Base-by-base conservation (phyloP, 35 echinoderm and acorn worm genomes). In the Apostichopus japonicus region DNA sequence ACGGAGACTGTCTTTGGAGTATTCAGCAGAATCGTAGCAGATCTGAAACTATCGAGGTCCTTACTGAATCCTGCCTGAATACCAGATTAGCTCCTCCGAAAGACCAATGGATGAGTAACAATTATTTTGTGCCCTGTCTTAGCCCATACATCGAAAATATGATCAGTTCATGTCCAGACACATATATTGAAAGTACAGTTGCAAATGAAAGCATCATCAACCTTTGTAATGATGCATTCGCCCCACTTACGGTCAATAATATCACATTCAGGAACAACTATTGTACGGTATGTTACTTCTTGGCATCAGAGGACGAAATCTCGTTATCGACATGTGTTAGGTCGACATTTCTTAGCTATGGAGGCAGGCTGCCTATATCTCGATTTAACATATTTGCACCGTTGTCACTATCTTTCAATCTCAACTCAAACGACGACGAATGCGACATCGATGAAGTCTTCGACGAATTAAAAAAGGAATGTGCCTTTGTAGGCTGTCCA, bases 201-300 rank as follows among this genome's bases (percentile, higher is more conserved):
- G 4, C 17, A 14, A 72, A 65, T 56, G n/a, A 16, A 8, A 19
- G 14, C 15, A 23, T 25, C 15, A 9, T 59, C 1, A 63, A n/a
- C 15, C 23, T 65, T 4, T 88, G 86, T 24, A 72, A 88, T 6
- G 86, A 88, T 5, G 58, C 71, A 23, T 88, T 67, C 27, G 86
- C 86, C 56, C 86, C 86, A 9, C 15, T 88, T 56, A 19, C 56
- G 6, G 56, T 88, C 27, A 59, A 88, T 24, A 24, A 72, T 27
- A 9, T 59, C 54, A 61, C 24, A 33, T 88, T 88, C 15, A 88
- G 67, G 27, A 88, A 88, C 21, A 6, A 51, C 5, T 72, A 23
- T 88, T 88, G 86, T 52, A 23, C 59, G 6, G 57, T 59, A 11
- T 88, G 86, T 62, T 62, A 88, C 23, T 88, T 25, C n/a, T 24